These are phyloP conservation scores for Papilio polytes DNA, from an alignment of 1,140 invertebrate genomes.

Conservation along the genomic window DNA sequence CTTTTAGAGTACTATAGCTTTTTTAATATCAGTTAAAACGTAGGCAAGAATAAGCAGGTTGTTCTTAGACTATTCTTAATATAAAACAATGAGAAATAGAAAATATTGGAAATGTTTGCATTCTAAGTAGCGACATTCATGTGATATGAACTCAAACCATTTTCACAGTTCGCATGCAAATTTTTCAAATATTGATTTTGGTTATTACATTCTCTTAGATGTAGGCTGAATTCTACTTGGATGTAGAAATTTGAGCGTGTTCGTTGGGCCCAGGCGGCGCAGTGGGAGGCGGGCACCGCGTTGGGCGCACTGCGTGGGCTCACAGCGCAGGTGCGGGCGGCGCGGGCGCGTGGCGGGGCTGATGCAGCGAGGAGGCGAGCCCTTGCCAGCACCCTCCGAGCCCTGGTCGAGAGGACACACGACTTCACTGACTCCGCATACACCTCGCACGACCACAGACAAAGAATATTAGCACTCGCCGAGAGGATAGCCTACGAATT, in stretches of 20 bases:
- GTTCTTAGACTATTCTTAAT: not conserved
- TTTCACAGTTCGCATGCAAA: constrained; percentile 34
- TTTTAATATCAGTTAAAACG: constrained; percentile 6
- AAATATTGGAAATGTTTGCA: constrained; percentile 29
- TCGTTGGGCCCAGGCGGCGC: constrained; percentile 59
- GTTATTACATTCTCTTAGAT: constrained; percentile 5
- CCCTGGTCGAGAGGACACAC: constrained; percentile 97
- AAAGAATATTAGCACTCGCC: constrained; percentile 96
- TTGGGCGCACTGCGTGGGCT: constrained; percentile 78
- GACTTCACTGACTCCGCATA: constrained; percentile 99
- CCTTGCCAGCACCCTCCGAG: constrained; percentile 92
- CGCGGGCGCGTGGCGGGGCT: constrained; percentile 77
- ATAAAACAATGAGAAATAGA: constrained; percentile 16
- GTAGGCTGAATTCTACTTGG: not conserved
- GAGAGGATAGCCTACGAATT: constrained; percentile 94
- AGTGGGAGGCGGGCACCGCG: constrained; percentile 79
- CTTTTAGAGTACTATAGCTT: constrained; percentile 35
- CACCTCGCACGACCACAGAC: constrained; percentile 97
- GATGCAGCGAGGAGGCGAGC: constrained; percentile 88
- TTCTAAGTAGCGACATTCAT: constrained; percentile 18
- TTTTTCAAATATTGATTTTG: constrained; percentile 32
- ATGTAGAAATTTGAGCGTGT: constrained; percentile 7
- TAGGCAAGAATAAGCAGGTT: constrained; percentile 7
- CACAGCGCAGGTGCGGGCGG: constrained; percentile 74
- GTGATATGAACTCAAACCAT: not conserved